Evolutionary conservation across 2,888 invertebrate genomes (phyloP).

Genomic region (Coleophora deauratella): DNA sequence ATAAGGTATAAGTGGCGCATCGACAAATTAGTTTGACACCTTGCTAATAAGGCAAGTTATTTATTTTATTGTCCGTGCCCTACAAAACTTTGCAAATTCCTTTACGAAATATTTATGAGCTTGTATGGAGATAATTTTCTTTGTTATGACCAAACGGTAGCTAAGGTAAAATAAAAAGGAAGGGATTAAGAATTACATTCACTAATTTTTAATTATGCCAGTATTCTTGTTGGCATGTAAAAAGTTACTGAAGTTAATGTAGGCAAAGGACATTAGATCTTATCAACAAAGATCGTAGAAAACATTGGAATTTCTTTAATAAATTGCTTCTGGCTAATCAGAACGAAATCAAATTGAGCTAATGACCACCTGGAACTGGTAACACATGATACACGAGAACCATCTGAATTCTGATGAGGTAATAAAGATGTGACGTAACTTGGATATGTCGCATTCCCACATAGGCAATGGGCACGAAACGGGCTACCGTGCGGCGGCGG

Average conservation of each 20-base stretch:
- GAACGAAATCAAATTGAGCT: slow-evolving; percentile 26
- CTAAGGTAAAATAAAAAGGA: no score
- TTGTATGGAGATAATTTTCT: no score
- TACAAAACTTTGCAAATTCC: no score
- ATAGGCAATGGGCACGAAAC: slow-evolving; percentile 32
- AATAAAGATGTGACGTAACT: slow-evolving; percentile 45
- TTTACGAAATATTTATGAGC: no score
- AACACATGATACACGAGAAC: slow-evolving; percentile 12
- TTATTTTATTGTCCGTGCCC: no score
- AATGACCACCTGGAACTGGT: slow-evolving; percentile 15
- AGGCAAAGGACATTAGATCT: no score
- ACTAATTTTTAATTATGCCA: no score
- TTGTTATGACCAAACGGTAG: no score
- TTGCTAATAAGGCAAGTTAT: slow-evolving; percentile 8
- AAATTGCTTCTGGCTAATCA: slow-evolving; percentile 41
- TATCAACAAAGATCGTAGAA: slow-evolving; percentile 15
- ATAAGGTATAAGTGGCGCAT: slow-evolving; percentile 9
- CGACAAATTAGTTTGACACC: slow-evolving; percentile 15
- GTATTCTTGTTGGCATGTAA: no score
- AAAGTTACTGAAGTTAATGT: no score
- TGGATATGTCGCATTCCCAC: slow-evolving; percentile 44
- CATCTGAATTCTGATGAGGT: slow-evolving; percentile 38
- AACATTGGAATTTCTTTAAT: slow-evolving; percentile 22
- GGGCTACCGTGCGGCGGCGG: slow-evolving; percentile 56
- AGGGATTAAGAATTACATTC: no score